Conservation (phyloP, 2,888 invertebrate species). For the Lissocephala sabroskyi region DNA sequence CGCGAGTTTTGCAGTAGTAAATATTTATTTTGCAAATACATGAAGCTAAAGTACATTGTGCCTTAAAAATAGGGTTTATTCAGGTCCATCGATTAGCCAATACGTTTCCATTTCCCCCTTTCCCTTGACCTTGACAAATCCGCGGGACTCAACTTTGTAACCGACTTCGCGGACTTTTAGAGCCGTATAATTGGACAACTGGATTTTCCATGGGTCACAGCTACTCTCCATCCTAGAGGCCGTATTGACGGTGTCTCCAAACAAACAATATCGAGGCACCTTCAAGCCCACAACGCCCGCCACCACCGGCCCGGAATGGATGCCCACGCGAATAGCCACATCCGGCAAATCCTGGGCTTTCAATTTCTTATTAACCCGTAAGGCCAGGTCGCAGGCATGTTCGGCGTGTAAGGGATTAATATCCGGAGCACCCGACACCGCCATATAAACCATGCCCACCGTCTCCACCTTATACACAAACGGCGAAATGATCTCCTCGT, state of each 20-base stretch:
- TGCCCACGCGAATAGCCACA: constrained; percentile 77
- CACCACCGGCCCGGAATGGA: constrained; percentile 90
- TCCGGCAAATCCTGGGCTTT: constrained; percentile 78
- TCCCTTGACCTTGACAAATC: constrained; percentile 86
- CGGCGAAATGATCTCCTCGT: constrained; percentile 86
- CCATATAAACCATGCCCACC: constrained; percentile 93
- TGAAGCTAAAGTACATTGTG: too few species aligned
- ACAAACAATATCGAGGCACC: constrained; percentile 89
- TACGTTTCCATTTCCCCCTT: constrained; percentile 92
- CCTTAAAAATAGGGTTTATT: constrained; percentile 8
- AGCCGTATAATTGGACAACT: constrained; percentile 83
- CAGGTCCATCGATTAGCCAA: constrained; percentile 80
- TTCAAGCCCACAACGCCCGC: constrained; percentile 90
- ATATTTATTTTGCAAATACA: too few species aligned
- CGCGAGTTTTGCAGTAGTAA: not conserved
- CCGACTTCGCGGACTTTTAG: constrained; percentile 78
- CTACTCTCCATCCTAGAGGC: constrained; percentile 90
- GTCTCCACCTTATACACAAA: constrained; percentile 96
- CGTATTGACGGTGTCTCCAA: constrained; percentile 93
- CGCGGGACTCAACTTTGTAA: constrained; percentile 81
- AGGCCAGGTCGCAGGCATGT: constrained; percentile 83
- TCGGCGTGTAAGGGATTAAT: constrained; percentile 81
- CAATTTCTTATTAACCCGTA: constrained; percentile 82
- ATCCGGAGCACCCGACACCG: constrained; percentile 91
- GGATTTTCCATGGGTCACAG: constrained; percentile 80